phyloP scores from a whole-genome alignment of 2,888 invertebrate genomes.

The Syrista parreyssii region DNA sequence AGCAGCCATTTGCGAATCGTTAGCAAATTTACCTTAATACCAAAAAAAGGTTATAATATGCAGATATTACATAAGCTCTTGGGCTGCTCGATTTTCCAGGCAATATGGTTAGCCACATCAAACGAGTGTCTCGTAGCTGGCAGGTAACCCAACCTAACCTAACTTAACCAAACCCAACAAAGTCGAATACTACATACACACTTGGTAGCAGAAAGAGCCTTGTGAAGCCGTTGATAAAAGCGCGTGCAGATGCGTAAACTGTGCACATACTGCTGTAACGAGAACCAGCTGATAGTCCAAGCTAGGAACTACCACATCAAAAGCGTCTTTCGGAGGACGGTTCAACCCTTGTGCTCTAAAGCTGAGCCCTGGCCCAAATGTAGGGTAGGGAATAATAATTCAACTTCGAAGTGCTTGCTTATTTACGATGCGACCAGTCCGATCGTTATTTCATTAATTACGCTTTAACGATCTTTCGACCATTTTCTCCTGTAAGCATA shows the following conservation, averaged over 20 bases:
- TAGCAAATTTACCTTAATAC: background rate
- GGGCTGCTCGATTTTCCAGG: constrained; percentile 38
- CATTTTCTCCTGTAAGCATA: too few relatives aligned
- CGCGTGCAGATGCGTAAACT: background rate
- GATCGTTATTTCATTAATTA: background rate
- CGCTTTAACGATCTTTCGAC: too few relatives aligned
- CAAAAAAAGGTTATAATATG: background rate
- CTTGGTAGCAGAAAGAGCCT: background rate
- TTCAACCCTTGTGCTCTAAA: background rate
- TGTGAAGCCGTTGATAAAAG: background rate
- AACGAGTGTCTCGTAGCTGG: constrained; percentile 36
- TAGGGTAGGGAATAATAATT: background rate
- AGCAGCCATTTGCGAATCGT: background rate
- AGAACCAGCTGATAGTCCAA: background rate
- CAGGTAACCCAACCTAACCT: background rate
- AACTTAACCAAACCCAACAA: background rate
- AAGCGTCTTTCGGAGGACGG: background rate
- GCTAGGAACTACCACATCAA: background rate
- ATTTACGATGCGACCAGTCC: background rate
- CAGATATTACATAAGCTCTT: background rate
- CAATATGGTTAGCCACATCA: constrained; percentile 47
- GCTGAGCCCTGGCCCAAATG: background rate
- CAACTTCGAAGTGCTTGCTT: background rate
- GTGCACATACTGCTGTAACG: background rate
- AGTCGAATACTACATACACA: background rate